Evolutionary conservation across 2,797 vertebrate species (phyloP).

Genomic region (Ambastaia sidthimunki): DNA sequence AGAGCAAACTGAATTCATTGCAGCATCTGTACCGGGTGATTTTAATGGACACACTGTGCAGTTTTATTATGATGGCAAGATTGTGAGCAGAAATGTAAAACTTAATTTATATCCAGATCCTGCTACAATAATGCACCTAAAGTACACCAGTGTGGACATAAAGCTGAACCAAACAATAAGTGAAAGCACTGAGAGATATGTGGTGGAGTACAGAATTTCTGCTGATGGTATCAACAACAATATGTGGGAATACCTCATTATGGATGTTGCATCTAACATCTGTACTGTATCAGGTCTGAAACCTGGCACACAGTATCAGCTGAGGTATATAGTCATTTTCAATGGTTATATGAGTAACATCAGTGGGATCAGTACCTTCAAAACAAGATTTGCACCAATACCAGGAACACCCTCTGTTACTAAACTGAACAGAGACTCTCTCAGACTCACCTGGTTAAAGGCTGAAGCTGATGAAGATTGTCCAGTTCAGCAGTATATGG

Average conservation of each 20-base stretch:
- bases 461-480: constrained; percentile 2
- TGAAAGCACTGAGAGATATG: not conserved
- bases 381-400: not conserved
- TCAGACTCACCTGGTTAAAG: constrained; percentile 2
- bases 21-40: not conserved
- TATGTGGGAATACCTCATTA: no score
- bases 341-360: constrained; percentile 3
- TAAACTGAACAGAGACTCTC: not conserved
- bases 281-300: constrained; percentile 8
- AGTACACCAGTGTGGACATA: not conserved
- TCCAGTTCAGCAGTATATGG: constrained; percentile 16
- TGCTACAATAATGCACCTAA: not conserved
- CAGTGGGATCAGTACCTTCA: not conserved
- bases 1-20: constrained; percentile 28
- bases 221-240: no score
- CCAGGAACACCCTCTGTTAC: constrained; percentile 15
- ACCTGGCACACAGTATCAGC: constrained; percentile 24
- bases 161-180: not conserved
- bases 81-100: constrained; percentile 15
- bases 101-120: not conserved
- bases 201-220: constrained; percentile 35
- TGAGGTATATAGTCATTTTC: constrained; percentile 17
- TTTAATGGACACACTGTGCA: constrained; percentile 9
- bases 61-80: constrained; percentile 21
- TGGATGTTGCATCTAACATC: no score